Evolutionary conservation across 2,888 invertebrate genomes (phyloP).

Genomic region (Cerastoderma edule): DNA sequence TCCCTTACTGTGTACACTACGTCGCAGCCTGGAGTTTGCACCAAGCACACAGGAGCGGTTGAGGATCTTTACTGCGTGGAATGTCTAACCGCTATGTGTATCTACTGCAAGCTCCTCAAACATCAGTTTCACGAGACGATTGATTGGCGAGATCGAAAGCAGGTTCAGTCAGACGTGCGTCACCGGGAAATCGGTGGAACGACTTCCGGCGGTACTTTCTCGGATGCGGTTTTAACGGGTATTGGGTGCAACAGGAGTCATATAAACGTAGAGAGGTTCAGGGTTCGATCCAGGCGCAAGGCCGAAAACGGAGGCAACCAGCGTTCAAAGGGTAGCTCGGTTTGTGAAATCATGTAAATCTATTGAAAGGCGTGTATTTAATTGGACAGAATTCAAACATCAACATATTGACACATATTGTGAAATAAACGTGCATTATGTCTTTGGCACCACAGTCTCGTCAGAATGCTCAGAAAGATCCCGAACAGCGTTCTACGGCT

Average conservation of each 20-base stretch:
- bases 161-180: background rate
- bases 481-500: too few relatives aligned
- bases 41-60: background rate
- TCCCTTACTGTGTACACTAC: too few relatives aligned
- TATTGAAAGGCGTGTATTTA: too few relatives aligned
- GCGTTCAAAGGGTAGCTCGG: background rate
- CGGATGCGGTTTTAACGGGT: background rate
- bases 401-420: too few relatives aligned
- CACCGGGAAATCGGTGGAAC: background rate
- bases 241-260: background rate
- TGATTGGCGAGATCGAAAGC: background rate
- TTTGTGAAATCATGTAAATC: background rate
- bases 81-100: slow-evolving; percentile 2
- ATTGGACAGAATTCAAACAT: too few relatives aligned
- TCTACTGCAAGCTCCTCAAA: background rate
- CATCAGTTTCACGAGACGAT: slow-evolving; percentile 9
- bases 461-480: too few relatives aligned
- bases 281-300: background rate
- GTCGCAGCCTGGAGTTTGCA: background rate
- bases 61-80: slow-evolving; percentile 8
- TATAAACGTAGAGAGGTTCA: background rate
- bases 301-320: background rate
- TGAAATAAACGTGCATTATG: too few relatives aligned
- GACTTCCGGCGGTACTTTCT: background rate
- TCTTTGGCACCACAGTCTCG: too few relatives aligned